Conservation (phyloP, 1,140 invertebrate species). For the Holotrichia oblita region DNA sequence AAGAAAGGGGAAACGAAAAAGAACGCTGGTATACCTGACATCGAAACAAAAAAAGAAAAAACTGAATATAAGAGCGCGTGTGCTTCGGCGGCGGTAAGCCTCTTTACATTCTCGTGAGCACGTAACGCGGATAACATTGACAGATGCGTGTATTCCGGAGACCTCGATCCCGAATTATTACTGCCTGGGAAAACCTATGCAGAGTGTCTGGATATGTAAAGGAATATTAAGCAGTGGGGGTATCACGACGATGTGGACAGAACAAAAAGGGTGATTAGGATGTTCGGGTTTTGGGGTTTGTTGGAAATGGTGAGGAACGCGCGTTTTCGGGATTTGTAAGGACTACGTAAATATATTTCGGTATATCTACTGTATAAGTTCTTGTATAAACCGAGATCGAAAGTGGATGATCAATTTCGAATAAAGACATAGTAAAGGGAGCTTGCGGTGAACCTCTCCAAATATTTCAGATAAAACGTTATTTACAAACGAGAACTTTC, state of each 20-base stretch:
- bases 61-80: neutral
- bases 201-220: neutral
- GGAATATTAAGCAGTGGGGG: neutral
- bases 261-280: neutral
- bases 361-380: too few relatives aligned
- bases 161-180: constrained; percentile 5
- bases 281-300: too few relatives aligned
- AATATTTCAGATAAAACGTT: too few relatives aligned
- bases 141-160: neutral
- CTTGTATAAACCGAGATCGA: too few relatives aligned
- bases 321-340: neutral
- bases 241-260: neutral
- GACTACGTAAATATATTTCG: too few relatives aligned
- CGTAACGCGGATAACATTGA: constrained; percentile 11
- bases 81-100: neutral
- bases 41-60: neutral
- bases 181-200: neutral
- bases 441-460: too few relatives aligned
- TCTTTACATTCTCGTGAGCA: neutral
- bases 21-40: too few relatives aligned
- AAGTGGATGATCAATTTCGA: too few relatives aligned
- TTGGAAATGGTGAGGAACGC: neutral
- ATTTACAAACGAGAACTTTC: too few relatives aligned
- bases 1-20: neutral
- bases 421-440: too few relatives aligned